Base-by-base conservation (phyloP, 2,888 invertebrate species). In the Leptopilina myrica region DNA sequence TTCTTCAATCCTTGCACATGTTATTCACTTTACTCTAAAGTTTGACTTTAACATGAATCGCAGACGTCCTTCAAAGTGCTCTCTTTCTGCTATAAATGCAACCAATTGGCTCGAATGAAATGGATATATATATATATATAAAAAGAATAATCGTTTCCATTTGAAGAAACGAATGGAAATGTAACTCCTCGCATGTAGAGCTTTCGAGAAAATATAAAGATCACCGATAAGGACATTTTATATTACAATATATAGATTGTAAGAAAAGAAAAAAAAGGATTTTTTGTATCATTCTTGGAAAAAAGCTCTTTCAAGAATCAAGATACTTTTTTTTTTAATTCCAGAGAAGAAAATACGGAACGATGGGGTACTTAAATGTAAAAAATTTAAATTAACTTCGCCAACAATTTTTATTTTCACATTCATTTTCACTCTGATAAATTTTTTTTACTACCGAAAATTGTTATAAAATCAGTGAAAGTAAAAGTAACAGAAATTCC, bases 121-220 rank as follows among this genome's bases (percentile, higher is more conserved):
- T 20, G 20, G 49, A 53, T 69, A 53, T 12, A 49, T 2, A 49
- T 49, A 49, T 49, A 43, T 43, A 43, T 43, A 43, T 43, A 43
- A 7, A 43, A 49, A 69, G 49, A 67, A 69, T 69, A 69, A 69
- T 69, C 69, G 49, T 69, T 62, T 53, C 49, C 26, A 53, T 69
- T 69, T 69, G 20, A 53, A 11, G 46, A 67, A 67, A 7, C 49
- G 49, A 26, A 53, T 69, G 26, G 69, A 69, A 67, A 46, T 67
- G 20, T 49, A 67, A 67, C 67, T 67, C 26, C 49, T 67, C 6
- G 12, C 46, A 67, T 46, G 6, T 46, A 15, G 46, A 67, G 40
- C 20, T 67, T 67, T 49, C 49, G 46, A 12, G n/a, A 12, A 11
- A 26, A 12, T 49, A 20, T 69, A 11, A 5, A 69, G 69, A 69